These are phyloP conservation scores for Pogona vitticeps DNA, from an alignment of 2,113 vertebrate genomes.

Conservation along the genomic window DNA sequence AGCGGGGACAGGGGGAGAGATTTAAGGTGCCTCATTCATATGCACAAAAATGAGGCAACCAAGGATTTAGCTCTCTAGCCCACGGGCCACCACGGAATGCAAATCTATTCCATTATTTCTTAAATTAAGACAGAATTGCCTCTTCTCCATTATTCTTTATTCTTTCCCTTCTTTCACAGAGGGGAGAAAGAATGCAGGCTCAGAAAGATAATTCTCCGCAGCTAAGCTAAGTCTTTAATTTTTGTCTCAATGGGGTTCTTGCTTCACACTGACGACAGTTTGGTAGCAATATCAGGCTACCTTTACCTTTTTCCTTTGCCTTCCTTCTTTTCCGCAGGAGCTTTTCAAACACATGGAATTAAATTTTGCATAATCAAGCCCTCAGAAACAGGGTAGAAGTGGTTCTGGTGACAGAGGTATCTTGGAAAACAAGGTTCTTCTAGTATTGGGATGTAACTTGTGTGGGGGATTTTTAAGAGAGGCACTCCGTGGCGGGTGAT, in stretches of 20 bases:
- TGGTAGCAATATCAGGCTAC: conserved; percentile 10
- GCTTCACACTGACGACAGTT: neutral
- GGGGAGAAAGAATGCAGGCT: conserved; percentile 7
- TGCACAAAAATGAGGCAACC: no score
- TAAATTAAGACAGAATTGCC: conserved; percentile 27
- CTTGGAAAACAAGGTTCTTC: neutral
- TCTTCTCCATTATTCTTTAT: conserved; percentile 36
- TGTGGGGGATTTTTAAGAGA: neutral
- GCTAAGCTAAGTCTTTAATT: conserved; percentile 43
- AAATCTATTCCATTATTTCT: neutral
- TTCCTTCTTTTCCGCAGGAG: neutral
- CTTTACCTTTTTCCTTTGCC: neutral
- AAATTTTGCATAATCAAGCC: conserved; percentile 45
- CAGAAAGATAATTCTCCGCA: conserved; percentile 24
- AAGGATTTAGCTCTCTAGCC: no score
- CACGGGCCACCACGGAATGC: no score
- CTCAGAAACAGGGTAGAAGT: conserved; percentile 14
- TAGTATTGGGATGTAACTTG: no score
- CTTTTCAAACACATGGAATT: conserved; percentile 14
- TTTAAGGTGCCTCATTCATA: no score
- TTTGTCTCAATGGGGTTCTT: conserved; percentile 23
- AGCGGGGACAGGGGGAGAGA: no score
- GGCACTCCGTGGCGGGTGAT: neutral
- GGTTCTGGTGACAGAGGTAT: neutral
- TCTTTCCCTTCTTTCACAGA: conserved; percentile 10